Evolutionary conservation across 2,113 vertebrate species (phyloP).

Genomic region (Podarcis raffonei): DNA sequence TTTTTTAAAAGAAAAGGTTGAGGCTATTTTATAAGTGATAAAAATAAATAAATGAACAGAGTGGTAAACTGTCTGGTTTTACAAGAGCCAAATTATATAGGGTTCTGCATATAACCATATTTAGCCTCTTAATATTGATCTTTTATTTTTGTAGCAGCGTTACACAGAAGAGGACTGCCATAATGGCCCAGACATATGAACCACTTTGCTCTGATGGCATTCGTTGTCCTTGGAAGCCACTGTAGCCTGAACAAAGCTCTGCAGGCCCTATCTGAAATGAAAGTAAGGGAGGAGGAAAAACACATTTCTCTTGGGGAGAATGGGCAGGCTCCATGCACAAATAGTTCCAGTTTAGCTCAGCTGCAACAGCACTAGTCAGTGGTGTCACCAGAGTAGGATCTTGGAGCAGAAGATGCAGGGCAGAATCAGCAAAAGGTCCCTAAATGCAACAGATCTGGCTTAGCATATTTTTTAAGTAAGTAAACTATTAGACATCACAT

Average conservation of each 20-base stretch:
- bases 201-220: background rate
- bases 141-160: background rate
- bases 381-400: background rate
- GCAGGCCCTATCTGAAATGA: background rate
- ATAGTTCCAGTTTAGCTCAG: background rate
- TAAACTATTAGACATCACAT: background rate
- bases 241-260: background rate
- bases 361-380: background rate
- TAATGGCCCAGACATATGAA: background rate
- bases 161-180: background rate
- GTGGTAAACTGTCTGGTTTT: background rate
- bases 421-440: background rate
- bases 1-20: background rate
- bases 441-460: background rate
- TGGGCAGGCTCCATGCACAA: background rate
- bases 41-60: background rate
- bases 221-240: no score
- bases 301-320: background rate
- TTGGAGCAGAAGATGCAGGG: background rate
- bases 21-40: constrained; percentile 1
- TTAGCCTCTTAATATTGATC: background rate
- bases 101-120: background rate
- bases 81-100: background rate
- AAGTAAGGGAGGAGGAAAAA: background rate
- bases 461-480: background rate